These are phyloP conservation scores for Zophobas atratus DNA, from an alignment of 1,140 invertebrate genomes.

Conservation along the genomic window DNA sequence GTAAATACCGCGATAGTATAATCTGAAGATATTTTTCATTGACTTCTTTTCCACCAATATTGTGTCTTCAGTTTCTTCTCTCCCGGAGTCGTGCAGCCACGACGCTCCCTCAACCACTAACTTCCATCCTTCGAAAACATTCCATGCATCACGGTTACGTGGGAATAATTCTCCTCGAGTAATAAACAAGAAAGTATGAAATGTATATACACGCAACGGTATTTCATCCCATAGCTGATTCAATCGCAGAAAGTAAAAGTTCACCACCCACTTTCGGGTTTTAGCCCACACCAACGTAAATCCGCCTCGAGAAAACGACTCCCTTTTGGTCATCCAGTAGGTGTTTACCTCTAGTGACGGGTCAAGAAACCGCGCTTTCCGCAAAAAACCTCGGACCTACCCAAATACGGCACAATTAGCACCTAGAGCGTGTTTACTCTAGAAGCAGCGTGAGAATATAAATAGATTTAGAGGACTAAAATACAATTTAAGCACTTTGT, in stretches of 20 bases:
- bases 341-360: slow-evolving; percentile 16
- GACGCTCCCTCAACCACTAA: slow-evolving; percentile 1
- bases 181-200: slow-evolving; percentile 34
- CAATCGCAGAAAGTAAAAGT: slow-evolving; percentile 30
- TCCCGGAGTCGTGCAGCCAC: slow-evolving; percentile 1
- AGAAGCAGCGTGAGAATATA: slow-evolving; percentile 6
- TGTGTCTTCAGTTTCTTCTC: not conserved
- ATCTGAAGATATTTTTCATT: too few species aligned
- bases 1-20: too few species aligned
- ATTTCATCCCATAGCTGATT: slow-evolving; percentile 29
- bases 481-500: not conserved
- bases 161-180: slow-evolving; percentile 19
- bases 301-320: slow-evolving; percentile 13
- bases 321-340: slow-evolving; percentile 22
- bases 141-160: slow-evolving; percentile 20
- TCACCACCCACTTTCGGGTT: slow-evolving; percentile 28
- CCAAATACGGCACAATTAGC: slow-evolving; percentile 21
- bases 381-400: not conserved
- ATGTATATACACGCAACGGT: slow-evolving; percentile 27
- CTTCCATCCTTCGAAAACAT: not conserved
- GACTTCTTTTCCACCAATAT: too few species aligned
- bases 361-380: slow-evolving; percentile 11
- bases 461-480: not conserved
- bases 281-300: slow-evolving; percentile 10
- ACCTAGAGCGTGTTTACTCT: not conserved